phyloP scores from a whole-genome alignment of 2,888 invertebrate species.

The Arrhopalites spinosus region DNA sequence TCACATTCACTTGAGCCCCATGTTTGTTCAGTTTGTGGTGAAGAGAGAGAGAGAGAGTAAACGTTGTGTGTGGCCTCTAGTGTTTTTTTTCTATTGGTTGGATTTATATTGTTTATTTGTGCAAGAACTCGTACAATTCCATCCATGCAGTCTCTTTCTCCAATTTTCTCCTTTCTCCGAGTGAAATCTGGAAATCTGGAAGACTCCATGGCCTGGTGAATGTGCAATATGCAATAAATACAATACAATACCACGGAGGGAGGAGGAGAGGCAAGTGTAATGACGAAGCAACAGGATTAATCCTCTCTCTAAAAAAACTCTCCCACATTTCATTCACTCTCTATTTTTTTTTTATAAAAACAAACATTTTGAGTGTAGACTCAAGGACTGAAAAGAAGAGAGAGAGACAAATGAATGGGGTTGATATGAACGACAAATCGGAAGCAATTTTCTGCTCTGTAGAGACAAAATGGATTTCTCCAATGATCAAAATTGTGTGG shows the following conservation, averaged over 20 bases:
- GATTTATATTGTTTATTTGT: neutral
- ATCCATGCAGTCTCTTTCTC: neutral
- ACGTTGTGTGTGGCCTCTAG: neutral
- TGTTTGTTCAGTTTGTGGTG: neutral
- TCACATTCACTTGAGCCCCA: neutral
- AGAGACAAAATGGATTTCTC: constrained; percentile 29
- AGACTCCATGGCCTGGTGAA: too few relatives aligned
- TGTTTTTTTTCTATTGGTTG: too few relatives aligned
- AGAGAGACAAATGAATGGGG: constrained; percentile 30
- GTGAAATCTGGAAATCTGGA: too few relatives aligned
- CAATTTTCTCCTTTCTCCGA: neutral
- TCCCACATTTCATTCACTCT: neutral
- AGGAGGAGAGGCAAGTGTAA: neutral
- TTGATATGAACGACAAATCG: constrained; percentile 33
- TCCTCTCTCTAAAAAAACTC: neutral
- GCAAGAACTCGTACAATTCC: neutral
- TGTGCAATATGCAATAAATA: too few relatives aligned
- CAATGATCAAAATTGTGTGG: constrained; percentile 21
- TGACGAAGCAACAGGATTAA: constrained; percentile 14
- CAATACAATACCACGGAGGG: neutral
- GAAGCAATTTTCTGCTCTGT: constrained; percentile 38
- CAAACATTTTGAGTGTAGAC: neutral
- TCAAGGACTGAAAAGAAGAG: neutral
- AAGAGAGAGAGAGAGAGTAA: neutral
- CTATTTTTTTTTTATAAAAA: neutral